phyloP scores from a whole-genome alignment of 2,888 invertebrate species.

The Cryptus armator region DNA sequence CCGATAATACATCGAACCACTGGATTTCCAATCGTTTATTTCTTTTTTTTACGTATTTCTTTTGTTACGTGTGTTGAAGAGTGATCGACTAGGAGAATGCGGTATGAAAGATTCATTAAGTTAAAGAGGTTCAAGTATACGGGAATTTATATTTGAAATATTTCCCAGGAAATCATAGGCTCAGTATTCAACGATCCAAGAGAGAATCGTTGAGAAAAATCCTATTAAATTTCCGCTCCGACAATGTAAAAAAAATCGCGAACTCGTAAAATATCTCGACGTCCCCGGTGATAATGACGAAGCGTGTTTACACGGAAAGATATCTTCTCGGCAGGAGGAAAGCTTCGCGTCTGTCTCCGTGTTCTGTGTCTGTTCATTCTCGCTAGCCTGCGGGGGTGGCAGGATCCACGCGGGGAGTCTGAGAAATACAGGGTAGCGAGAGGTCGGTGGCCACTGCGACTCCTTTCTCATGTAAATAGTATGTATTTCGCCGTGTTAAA shows the following conservation, averaged over 20 bases:
- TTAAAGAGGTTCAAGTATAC: neutral
- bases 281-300: constrained; percentile 83
- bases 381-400: constrained; percentile 60
- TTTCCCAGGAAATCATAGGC: too few relatives aligned
- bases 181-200: too few relatives aligned
- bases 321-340: constrained; percentile 71
- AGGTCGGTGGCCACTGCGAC: constrained; percentile 72
- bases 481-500: constrained; percentile 83
- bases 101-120: constrained; percentile 2
- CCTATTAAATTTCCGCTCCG: too few relatives aligned
- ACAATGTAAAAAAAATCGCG: too few relatives aligned
- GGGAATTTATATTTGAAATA: too few relatives aligned
- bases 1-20: constrained; percentile 74
- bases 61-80: neutral
- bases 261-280: neutral
- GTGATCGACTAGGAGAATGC: neutral
- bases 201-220: too few relatives aligned
- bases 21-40: constrained; percentile 28
- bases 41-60: neutral
- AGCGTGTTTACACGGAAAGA: constrained; percentile 82
- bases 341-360: constrained; percentile 67
- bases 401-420: constrained; percentile 56
- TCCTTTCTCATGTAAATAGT: constrained; percentile 85
- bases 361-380: constrained; percentile 22
- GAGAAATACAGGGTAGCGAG: constrained; percentile 53